phyloP scores from a whole-genome alignment of 2,797 vertebrate species.

The Streptopelia turtur region DNA sequence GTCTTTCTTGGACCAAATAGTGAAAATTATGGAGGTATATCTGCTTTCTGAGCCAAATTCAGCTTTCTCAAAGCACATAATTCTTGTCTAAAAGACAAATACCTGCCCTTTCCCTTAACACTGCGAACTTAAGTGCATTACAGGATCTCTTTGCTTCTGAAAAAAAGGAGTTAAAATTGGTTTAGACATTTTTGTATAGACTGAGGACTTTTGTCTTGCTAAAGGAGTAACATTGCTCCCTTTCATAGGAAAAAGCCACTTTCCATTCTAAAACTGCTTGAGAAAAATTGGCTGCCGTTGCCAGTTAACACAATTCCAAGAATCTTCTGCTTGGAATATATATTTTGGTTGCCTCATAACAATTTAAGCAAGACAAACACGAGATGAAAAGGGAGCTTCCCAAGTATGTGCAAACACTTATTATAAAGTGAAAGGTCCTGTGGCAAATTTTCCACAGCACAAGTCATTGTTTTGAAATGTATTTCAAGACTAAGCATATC shows the following conservation, averaged over 20 bases:
- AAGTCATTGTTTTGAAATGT: not conserved
- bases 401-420: not conserved
- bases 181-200: not conserved
- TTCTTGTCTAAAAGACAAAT: not conserved
- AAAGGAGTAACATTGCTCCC: not conserved
- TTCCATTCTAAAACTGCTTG: not conserved
- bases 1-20: not conserved
- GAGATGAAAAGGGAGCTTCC: slow-evolving; percentile 4
- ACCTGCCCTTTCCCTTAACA: not conserved
- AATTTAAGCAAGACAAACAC: not conserved
- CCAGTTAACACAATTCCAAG: not conserved
- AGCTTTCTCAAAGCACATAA: not conserved
- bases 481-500: not conserved
- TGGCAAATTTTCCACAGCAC: slow-evolving; percentile 23
- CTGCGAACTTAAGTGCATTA: not conserved
- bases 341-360: not conserved
- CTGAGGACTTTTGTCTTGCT: not conserved
- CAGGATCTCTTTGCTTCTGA: not conserved
- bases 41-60: not conserved
- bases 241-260: not conserved
- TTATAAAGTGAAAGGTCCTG: not conserved
- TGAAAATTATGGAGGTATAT: not conserved
- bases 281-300: not conserved
- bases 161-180: not conserved
- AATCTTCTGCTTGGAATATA: not conserved